These are phyloP conservation scores for Xestoiulus laeticollis DNA, from an alignment of 2,888 invertebrate species.

Conservation along the genomic window DNA sequence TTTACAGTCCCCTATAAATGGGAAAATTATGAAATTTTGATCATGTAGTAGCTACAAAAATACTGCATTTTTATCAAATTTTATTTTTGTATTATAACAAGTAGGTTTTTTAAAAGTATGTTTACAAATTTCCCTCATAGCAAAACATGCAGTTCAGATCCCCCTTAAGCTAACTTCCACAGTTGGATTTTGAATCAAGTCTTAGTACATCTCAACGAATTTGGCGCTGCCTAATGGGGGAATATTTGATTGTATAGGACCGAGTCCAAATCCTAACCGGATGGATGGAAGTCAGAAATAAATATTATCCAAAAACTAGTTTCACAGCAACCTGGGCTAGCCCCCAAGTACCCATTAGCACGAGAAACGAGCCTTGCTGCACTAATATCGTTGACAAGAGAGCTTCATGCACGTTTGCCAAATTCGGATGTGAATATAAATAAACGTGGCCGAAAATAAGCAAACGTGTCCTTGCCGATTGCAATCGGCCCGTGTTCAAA, in stretches of 20 bases:
- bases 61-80: no score
- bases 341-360: background rate
- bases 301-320: background rate
- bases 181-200: no score
- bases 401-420: constrained; percentile 17
- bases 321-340: background rate
- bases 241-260: background rate
- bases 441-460: constrained; percentile 28
- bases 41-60: no score
- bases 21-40: no score
- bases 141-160: no score
- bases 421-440: background rate
- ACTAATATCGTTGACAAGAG: background rate
- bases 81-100: no score
- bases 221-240: background rate
- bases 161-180: no score
- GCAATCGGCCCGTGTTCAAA: background rate
- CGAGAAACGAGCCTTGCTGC: background rate
- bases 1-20: no score
- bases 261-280: background rate
- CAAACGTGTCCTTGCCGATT: constrained; percentile 13
- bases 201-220: no score
- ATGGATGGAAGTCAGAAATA: constrained; percentile 13
- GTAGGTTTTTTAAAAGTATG: no score
- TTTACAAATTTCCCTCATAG: no score